A percentile compares a stretch with the other conserved stretches of the same genome.
Conservation (phyloP, 2,888 invertebrate species). For the Orthonevra nobilis region DNA sequence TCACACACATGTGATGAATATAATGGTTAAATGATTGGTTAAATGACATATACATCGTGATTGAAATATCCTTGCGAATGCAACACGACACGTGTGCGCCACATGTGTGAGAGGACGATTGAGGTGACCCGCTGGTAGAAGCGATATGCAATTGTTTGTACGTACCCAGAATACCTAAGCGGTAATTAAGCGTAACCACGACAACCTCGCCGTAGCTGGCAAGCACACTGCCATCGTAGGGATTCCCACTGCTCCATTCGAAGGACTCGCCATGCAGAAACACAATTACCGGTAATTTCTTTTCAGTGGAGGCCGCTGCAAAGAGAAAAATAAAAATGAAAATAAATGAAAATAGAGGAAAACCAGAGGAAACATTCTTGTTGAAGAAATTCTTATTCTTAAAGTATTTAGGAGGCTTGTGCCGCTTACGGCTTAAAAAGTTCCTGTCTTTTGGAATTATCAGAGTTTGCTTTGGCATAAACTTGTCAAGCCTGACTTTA, state of each 20-base stretch:
- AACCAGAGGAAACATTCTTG: background rate
- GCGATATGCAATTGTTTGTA: constrained; percentile 47
- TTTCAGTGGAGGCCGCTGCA: constrained; percentile 79
- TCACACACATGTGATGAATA: constrained; percentile 56
- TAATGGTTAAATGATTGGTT: constrained; percentile 62
- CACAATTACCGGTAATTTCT: constrained; percentile 80
- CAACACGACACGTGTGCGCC: constrained; percentile 44
- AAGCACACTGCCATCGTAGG: constrained; percentile 96
- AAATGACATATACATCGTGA: constrained; percentile 26
- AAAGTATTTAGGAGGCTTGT: constrained; percentile 16
- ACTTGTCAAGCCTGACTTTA: background rate
- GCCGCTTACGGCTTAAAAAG: no score
- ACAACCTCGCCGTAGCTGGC: constrained; percentile 95
- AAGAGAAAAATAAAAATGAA: constrained; percentile 22
- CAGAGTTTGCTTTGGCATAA: background rate
- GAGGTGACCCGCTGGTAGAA: constrained; percentile 26
- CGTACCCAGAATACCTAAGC: constrained; percentile 93
- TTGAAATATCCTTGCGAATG: constrained; percentile 49
- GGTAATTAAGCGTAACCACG: constrained; percentile 97
- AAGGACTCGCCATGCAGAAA: constrained; percentile 84
- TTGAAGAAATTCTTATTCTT: background rate
- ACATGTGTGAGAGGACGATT: constrained; percentile 15
- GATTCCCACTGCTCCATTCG: constrained; percentile 97
- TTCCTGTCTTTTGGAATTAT: no score
- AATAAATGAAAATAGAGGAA: constrained; percentile 5